Evolutionary conservation across 2,113 vertebrate species (phyloP).

Genomic region (Zingel zingel): DNA sequence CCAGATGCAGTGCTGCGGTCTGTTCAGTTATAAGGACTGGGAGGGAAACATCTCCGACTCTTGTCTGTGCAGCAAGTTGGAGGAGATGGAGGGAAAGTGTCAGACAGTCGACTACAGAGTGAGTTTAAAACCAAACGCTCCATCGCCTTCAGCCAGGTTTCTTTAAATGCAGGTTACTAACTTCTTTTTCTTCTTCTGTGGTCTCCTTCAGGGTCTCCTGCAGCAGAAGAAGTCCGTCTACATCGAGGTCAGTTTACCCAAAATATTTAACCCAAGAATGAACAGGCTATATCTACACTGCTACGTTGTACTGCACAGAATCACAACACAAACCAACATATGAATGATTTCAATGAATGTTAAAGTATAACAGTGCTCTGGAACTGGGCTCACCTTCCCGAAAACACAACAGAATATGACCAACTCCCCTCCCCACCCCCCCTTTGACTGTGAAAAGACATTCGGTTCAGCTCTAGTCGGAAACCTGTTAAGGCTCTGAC

Average conservation of each 20-base stretch:
- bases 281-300: no score
- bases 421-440: no score
- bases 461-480: no score
- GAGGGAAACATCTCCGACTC: constrained; percentile 7
- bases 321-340: no score
- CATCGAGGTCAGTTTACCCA: constrained; percentile 28
- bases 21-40: constrained; percentile 71
- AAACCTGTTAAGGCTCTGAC: no score
- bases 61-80: neutral
- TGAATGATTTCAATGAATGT: no score
- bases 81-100: neutral
- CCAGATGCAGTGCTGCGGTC: constrained; percentile 72
- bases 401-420: no score
- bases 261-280: neutral
- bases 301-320: no score
- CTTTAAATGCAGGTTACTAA: neutral
- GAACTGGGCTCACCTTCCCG: no score
- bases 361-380: no score
- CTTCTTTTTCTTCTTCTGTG: neutral
- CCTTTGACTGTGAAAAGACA: no score
- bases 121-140: constrained; percentile 19
- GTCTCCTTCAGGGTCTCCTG: fast-evolving
- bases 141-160: fast-evolving
- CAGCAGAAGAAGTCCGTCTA: neutral
- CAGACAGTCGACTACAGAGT: fast-evolving